Base-by-base conservation (phyloP, 2,797 vertebrate species). In the Arrhamphus sclerolepis region DNA sequence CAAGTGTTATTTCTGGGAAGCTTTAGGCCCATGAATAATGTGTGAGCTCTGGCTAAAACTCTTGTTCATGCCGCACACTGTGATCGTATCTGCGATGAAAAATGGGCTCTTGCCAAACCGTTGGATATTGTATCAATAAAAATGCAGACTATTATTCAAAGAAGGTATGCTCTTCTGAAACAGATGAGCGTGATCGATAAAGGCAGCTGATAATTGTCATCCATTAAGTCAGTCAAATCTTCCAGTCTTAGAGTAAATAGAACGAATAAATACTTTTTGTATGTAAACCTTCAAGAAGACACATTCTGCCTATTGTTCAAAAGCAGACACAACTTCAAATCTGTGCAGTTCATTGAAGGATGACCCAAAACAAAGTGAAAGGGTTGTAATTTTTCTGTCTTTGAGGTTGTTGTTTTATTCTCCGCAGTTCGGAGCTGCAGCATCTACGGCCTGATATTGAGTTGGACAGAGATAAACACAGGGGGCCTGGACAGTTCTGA, bases 1-100 rank as follows among this genome's bases (percentile, higher is more conserved):
- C 5, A 4, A 47, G 58, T 63, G 71, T 85, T 84, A 18, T 80
- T 82, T 68, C 66, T 79, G 67, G 72, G 46, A 65, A 31, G 42
- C 46, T 29, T 61, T 34, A 40, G 52, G 28, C 0, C 5, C 51
- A 54, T 81, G 77, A 81, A 75, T 70, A 78, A 83, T 77, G 73
- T 22, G 21, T 11, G 18, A 56, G 62, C 20, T 13, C 13, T 9
- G 62, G 21, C 42, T 47, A 34, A 73, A 48, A 24, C 20, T 47
- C 38, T 1, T 21, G 49, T 51, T 80, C 56, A 46, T 4, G 28
- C 22, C 2, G 48, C 24, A 62, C 56, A 61, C 31, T 6, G 43
- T 6, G 84, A 83, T 84, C 7, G 13, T 76, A 75, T 82, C 78
- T 63, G 62, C 2, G 56, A 56, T 81, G 73, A 89, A 62, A 29